phyloP scores from a whole-genome alignment of 2,113 vertebrate genomes.

The Cyanoramphus novaezelandiae region DNA sequence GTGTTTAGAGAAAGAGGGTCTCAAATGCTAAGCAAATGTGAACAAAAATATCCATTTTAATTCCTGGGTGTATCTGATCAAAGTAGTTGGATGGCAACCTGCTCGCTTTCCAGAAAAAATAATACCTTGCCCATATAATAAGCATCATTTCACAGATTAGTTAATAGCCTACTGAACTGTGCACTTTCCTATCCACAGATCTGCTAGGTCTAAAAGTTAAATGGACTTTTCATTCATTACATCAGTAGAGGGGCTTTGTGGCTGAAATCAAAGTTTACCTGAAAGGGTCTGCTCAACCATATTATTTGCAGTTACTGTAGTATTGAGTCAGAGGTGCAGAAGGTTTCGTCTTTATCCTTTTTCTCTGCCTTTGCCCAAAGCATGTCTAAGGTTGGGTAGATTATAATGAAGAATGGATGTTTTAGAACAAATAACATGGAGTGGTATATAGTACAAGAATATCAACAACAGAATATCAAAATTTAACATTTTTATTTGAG shows the following conservation, averaged over 20 bases:
- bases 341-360: not conserved
- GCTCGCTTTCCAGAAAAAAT: not conserved
- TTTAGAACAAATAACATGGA: not conserved
- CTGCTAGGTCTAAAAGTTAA: not conserved
- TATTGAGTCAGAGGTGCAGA: not conserved
- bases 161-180: not conserved
- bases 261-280: not conserved
- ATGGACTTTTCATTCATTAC: not conserved
- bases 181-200: not conserved
- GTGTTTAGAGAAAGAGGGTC: not conserved
- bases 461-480: not conserved
- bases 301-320: not conserved
- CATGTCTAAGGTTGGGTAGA: not conserved
- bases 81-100: not conserved
- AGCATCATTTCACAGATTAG: not conserved
- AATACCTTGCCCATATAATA: not conserved
- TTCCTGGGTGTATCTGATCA: not conserved
- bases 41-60: not conserved
- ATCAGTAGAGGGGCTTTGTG: not conserved
- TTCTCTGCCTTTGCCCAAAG: not conserved
- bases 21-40: not conserved
- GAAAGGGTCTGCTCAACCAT: not conserved
- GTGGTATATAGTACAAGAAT: not conserved
- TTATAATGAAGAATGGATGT: not conserved
- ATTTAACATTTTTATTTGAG: not conserved